phyloP scores from a whole-genome alignment of 2,888 invertebrate species.

The Camponotus fellah region DNA sequence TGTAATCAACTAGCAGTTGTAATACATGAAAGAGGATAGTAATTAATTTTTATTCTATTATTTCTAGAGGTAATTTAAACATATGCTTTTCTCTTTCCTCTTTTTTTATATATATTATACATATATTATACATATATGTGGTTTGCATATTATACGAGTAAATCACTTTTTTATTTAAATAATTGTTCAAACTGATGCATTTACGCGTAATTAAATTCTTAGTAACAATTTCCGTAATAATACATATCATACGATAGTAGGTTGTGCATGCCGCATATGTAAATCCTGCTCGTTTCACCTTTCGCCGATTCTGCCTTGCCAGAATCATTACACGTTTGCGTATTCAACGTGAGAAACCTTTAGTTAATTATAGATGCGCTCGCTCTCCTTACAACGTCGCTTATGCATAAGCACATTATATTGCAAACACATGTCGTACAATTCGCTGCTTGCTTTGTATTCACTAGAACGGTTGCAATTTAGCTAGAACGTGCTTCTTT shows the following conservation, averaged over 20 bases:
- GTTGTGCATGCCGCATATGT: background rate
- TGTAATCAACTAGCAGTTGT: background rate
- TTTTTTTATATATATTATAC: background rate
- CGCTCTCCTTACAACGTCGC: conserved; percentile 11
- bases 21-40: background rate
- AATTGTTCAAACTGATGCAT: conserved; percentile 24
- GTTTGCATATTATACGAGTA: background rate
- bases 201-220: conserved; percentile 18
- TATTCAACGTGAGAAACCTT: conserved; percentile 37
- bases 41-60: background rate
- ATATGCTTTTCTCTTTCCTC: background rate
- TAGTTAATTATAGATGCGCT: conserved; percentile 36
- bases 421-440: conserved; percentile 18
- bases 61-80: conserved; percentile 40
- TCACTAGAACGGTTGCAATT: conserved; percentile 33
- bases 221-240: conserved; percentile 20
- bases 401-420: conserved; percentile 25
- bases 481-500: conserved; percentile 22
- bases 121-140: background rate
- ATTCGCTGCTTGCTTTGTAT: conserved; percentile 18
- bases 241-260: background rate
- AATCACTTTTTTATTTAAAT: conserved; percentile 28
- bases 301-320: conserved; percentile 21
- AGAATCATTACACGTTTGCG: conserved; percentile 32
- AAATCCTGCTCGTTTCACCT: conserved; percentile 1